Conservation (phyloP, 2,797 vertebrate species). For the Arrhamphus sclerolepis region DNA sequence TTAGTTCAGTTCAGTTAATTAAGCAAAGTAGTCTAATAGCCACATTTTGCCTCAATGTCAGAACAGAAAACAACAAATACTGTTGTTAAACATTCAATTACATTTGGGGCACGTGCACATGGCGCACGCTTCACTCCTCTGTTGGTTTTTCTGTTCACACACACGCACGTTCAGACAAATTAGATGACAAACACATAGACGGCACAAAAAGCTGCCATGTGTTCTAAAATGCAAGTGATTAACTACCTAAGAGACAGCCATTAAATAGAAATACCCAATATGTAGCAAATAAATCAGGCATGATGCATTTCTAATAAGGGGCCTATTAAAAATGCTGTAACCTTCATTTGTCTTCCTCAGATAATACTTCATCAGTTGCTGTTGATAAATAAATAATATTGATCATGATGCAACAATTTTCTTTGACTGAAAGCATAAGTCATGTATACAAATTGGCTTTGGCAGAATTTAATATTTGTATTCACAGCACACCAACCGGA, state of each 20-base stretch:
- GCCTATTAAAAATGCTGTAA: background rate
- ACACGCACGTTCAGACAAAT: conserved; percentile 13
- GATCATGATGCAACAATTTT: background rate
- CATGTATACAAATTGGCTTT: too few species aligned
- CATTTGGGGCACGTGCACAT: background rate
- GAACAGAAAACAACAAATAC: background rate
- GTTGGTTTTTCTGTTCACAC: background rate
- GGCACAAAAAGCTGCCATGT: background rate
- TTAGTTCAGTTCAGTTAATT: too few species aligned
- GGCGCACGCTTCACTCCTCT: background rate
- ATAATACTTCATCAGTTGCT: background rate
- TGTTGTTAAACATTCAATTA: background rate
- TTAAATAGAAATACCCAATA: conserved; percentile 9
- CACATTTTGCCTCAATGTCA: background rate
- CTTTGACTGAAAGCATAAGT: too few species aligned
- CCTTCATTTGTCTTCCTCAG: background rate
- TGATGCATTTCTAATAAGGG: background rate
- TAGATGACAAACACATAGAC: background rate
- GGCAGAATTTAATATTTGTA: too few species aligned
- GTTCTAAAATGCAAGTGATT: conserved; percentile 24
- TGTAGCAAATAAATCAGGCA: conserved; percentile 4
- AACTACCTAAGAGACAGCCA: conserved; percentile 16
- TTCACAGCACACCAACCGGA: too few species aligned
- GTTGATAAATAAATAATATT: background rate
- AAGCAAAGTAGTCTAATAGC: background rate